Evolutionary conservation across 2,888 invertebrate genomes (phyloP).

Genomic region (Phaonia tiefii): DNA sequence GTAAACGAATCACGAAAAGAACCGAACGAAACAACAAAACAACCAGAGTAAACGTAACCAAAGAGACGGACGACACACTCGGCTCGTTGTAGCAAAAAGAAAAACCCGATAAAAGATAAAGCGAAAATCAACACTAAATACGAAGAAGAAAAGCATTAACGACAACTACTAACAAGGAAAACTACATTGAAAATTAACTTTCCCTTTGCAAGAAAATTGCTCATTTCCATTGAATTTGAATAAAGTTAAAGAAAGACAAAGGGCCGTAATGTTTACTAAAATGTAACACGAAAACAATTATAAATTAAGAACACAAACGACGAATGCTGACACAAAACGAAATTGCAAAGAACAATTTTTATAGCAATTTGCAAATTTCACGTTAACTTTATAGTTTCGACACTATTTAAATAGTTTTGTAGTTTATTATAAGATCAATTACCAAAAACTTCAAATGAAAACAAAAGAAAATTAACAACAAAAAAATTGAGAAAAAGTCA

Average conservation of each 20-base stretch:
- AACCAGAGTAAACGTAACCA: constrained; percentile 51
- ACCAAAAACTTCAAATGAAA: constrained; percentile 30
- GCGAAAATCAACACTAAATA: constrained; percentile 45
- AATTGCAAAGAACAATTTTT: constrained; percentile 35
- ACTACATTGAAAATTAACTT: constrained; percentile 7
- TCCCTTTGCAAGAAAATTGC: neutral
- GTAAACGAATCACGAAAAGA: constrained; percentile 32
- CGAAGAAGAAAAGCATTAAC: constrained; percentile 45
- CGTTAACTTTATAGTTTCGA: no score
- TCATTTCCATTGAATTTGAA: no score
- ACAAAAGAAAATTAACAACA: constrained; percentile 40
- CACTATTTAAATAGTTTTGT: no score
- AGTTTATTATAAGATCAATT: no score
- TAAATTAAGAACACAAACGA: neutral
- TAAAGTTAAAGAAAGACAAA: no score
- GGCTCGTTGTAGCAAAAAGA: constrained; percentile 9
- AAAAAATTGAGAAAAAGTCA: constrained; percentile 49
- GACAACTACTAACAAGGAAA: neutral
- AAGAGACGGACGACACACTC: constrained; percentile 42
- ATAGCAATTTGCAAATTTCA: constrained; percentile 9
- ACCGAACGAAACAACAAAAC: constrained; percentile 45
- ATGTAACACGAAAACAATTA: neutral
- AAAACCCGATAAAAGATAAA: constrained; percentile 42
- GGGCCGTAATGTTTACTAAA: no score
- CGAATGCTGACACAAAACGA: constrained; percentile 38